These are phyloP conservation scores for Synanthedon andrenaeformis DNA, from an alignment of 2,888 invertebrate genomes.

Conservation along the genomic window DNA sequence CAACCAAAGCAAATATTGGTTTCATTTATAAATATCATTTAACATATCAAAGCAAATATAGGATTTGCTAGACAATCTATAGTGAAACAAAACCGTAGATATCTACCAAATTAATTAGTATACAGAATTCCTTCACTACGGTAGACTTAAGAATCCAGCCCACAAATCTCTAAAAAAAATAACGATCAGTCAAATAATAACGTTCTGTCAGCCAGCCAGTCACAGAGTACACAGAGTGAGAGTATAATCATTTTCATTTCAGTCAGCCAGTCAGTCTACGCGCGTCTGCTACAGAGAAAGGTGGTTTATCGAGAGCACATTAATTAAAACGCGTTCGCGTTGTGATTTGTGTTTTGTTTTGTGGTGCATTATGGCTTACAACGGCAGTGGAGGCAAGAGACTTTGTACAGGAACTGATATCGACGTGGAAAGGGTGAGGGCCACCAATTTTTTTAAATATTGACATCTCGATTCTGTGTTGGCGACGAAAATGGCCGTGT, in stretches of 20 bases:
- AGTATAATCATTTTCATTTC: constrained; percentile 11
- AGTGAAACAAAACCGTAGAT: no score
- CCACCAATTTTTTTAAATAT: constrained; percentile 15
- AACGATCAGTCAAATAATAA: not conserved
- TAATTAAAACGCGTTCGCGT: constrained; percentile 52
- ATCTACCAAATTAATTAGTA: no score
- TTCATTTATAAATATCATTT: no score
- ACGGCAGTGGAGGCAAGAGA: constrained; percentile 74
- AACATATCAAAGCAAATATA: no score
- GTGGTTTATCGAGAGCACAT: constrained; percentile 18
- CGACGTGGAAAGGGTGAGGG: constrained; percentile 65
- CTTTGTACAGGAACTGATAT: constrained; percentile 63
- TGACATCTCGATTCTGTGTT: constrained; percentile 29
- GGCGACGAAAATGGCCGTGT: constrained; percentile 63
- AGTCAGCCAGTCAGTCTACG: constrained; percentile 46
- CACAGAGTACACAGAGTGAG: not conserved
- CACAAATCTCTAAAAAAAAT: no score
- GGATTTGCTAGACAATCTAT: no score
- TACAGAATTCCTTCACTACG: no score
- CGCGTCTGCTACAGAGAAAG: constrained; percentile 30
- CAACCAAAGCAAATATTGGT: no score
- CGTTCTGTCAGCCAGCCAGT: no score
- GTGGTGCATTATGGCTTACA: constrained; percentile 79
- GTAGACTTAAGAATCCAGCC: no score
- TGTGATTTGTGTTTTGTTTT: constrained; percentile 69